Base-by-base conservation (phyloP, 1,140 invertebrate species). In the Megalonaias nervosa region DNA sequence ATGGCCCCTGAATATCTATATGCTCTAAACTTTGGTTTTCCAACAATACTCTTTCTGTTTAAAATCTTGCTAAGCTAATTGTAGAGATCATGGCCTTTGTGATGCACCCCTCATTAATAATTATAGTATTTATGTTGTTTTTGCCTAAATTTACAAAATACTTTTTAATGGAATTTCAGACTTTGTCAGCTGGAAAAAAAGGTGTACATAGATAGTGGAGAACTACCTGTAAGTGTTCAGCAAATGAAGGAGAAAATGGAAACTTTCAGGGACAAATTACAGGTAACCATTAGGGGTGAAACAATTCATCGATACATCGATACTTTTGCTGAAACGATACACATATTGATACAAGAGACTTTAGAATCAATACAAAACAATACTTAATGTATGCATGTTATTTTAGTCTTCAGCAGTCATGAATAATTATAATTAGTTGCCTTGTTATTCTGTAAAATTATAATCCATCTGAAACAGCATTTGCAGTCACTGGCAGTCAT, bases 241-340 rank as follows among this genome's bases (percentile, higher is more conserved):
- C 93, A 94, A 77, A 92, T 95, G 31, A 93, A 94, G 84, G 88
- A 88, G 59, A 93, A 94, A 86, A 93, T 95, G 26, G 93, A 94
- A 79, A 90, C 91, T 61, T 94, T 95, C 82, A 92, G 93, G 81
- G 92, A 93, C 80, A 94, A 94, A 86, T 89, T 95, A 73, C 94
- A 95, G 88, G 94, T 93, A 62, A 93, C 73, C 26, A 31, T 31
- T 31, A 31, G 26, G 26, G 26, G 26, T 31, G 26, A 31, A 31
- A 31, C 2, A 4, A 31, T 31, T 31, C 26, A 31, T 31, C 2
- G 26, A 31, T 31, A 31, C 26, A 31, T 31, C 26, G 4, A 31
- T 31, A 31, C 2, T 31, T 31, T 31, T 31, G 26, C 26, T 31
- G 26, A 31, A 31, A 31, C 2, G 2, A 31, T 31, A 31, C 26